Evolutionary conservation across 2,888 invertebrate species (phyloP).

Genomic region (Polyommatus iphigenia): DNA sequence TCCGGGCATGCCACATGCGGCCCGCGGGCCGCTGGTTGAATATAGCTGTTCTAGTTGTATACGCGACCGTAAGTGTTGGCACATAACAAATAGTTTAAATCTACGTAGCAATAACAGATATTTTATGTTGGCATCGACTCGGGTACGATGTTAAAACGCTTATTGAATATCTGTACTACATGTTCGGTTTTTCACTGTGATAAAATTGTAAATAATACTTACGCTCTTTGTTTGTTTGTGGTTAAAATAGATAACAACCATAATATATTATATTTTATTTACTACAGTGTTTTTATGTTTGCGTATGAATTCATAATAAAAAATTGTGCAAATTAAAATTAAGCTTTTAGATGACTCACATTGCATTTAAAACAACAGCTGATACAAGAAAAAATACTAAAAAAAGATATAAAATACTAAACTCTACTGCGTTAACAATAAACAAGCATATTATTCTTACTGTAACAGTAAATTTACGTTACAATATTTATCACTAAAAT

Average conservation of each 20-base stretch:
- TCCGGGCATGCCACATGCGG: no score
- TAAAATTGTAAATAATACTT: neutral
- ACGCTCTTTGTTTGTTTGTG: neutral
- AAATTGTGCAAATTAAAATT: no score
- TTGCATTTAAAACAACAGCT: no score
- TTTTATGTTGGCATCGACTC: conserved; percentile 42
- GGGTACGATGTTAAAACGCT: conserved; percentile 43
- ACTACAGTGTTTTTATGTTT: no score
- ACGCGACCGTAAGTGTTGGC: conserved; percentile 38
- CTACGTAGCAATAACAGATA: conserved; percentile 40
- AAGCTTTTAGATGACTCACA: no score
- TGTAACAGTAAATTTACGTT: no score
- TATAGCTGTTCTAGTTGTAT: conserved; percentile 32
- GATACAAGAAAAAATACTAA: neutral
- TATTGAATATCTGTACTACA: conserved; percentile 40
- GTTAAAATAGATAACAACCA: neutral
- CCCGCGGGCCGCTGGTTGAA: no score
- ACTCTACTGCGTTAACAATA: neutral
- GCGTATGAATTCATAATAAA: no score
- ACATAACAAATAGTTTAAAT: conserved; percentile 30
- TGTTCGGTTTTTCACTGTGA: neutral
- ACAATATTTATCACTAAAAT: no score
- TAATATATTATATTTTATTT: no score
- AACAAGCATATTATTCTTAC: no score
- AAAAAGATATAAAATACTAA: neutral